These are phyloP conservation scores for Spilogale gracilis DNA, from an alignment of 2,113 vertebrate species.

Conservation along the genomic window DNA sequence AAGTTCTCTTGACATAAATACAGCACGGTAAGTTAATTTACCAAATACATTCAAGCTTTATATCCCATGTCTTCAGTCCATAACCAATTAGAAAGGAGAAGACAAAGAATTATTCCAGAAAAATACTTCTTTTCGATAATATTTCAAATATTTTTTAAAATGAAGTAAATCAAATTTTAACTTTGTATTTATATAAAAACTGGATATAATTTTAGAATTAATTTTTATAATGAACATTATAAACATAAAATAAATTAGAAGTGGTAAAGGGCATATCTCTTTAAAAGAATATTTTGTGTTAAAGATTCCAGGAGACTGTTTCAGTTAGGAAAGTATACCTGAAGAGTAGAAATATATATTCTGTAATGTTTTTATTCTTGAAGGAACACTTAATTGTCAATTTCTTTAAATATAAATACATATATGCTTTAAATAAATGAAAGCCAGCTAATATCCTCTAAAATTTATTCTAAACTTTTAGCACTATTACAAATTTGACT, in stretches of 20 bases:
- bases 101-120: neutral
- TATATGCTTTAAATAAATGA: neutral
- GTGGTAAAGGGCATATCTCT: rapidly evolving
- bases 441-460: neutral
- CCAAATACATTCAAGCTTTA: neutral
- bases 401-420: neutral
- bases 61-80: neutral
- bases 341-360: neutral
- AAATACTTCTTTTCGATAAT: neutral
- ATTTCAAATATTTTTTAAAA: neutral
- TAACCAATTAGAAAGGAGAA: neutral
- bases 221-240: neutral
- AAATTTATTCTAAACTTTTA: slow-evolving; percentile 6
- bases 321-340: neutral
- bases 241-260: neutral
- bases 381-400: neutral
- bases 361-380: neutral
- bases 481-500: neutral
- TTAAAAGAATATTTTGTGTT: neutral
- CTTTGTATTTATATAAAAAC: neutral
- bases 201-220: neutral
- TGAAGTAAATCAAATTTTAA: neutral
- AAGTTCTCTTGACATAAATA: neutral
- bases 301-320: neutral
- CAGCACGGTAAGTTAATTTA: neutral